Base-by-base conservation (phyloP, 2,113 vertebrate species). In the Apeltes quadracus region DNA sequence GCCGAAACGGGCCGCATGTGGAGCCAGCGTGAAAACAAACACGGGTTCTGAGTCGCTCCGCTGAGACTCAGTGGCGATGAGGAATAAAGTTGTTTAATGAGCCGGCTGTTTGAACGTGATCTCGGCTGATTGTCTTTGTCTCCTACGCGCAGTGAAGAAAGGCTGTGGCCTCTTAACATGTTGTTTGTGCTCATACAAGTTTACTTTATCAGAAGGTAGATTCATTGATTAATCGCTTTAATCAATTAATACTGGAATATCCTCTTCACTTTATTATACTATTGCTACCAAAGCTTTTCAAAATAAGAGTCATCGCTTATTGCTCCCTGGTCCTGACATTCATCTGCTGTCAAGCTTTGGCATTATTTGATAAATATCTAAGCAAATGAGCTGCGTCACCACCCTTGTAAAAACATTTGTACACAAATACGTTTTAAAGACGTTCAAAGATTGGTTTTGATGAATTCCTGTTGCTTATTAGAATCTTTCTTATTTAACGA, bases 11-110 rank as follows among this genome's bases (percentile, higher is more conserved):
- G 34, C 69, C 23, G 72, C 46, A 57, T 18, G 34, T 36, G 34
- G 51, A 23, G 67, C 73, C 54, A 58, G 70, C 62, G 29, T 32
- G 27, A 73, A 80, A 73, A 62, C 50, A 61, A 44, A 76, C 16
- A 64, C 46, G 44, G 50, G 56, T 68, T 74, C 68, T 63, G 23
- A 48, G 18, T 72, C 4, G 67, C 18, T 69, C 87, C 85, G 1
- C 34, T 8, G 89, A 80, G 82, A 75, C 25, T 58, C 62, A 43
- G 50, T 5, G 29, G 34, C 7, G 39, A 72, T 85, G 86, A 87
- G 44, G 66, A 87, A 76, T 81, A 75, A 72, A 81, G 83, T 59
- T 34, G 78, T 83, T 91, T 84, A 88, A 89, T 88, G 84, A 87
- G 61, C 75, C 61, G 72, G 39, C 76, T 90, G 67, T 89, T 89